Base-by-base conservation (phyloP, 2,888 invertebrate genomes). In the Exephanes ischioxanthus region DNA sequence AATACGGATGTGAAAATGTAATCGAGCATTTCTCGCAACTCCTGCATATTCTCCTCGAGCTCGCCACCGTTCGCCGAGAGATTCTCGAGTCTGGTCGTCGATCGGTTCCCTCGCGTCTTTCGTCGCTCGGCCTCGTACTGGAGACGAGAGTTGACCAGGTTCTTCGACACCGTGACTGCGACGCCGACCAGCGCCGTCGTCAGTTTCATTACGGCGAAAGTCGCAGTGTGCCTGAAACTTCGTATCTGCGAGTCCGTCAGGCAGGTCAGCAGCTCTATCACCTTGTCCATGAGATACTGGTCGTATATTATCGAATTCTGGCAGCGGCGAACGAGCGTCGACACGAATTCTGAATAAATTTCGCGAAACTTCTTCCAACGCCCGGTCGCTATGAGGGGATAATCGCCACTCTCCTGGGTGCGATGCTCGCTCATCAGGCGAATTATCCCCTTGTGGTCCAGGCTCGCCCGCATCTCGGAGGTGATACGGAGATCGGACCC, bases 1-100 rank as follows among this genome's bases (percentile, higher is more conserved):
- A 99, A 99, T 9, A 99, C 99, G 2, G 99, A 99, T 94, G 99
- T 99, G 94, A 99, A 99, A 97, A 99, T 98, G 94, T 99, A 99
- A 0, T 99, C 99, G 68, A 99, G 95, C 99, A 99, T 99, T 93
- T 99, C 99, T 93, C 99, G 98, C 88, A 99, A 99, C 95, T 99
- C 99, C 92, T 99, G 99, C 97, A 99, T 99, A 93, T 99, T 99
- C 93, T 99, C 99, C 94, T 99, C 99, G 7, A 99, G 95, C 95
- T 99, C 99, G 92, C 98, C 98, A n/a, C 98, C 95, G 94, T 99
- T 99, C 26, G 97, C 96, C 93, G 99, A 97, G 9, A 99, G 95
- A 78, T 98, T 97, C 94, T 99, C 99, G 72, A 99, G 95, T 26
- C 99, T 96, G 93, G 99, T 99, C 61, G 97, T 96, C 63, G 98